Evolutionary conservation across 2,888 invertebrate genomes (phyloP).

Genomic region (Melanostoma mellinum): DNA sequence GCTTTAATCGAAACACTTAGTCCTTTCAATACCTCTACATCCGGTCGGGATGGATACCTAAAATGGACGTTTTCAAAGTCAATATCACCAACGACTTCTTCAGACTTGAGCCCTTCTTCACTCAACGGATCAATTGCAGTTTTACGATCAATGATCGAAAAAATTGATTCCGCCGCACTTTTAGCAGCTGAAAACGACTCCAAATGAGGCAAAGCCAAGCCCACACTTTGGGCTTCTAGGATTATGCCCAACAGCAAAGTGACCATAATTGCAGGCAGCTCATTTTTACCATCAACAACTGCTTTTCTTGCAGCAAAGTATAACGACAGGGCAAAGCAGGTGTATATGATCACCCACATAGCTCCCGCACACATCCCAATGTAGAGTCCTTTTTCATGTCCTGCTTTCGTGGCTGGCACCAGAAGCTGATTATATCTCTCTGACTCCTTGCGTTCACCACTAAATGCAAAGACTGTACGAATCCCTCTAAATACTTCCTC

Average conservation of each 20-base stretch:
- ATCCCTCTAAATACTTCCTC: conserved; percentile 90
- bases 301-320: conserved; percentile 91
- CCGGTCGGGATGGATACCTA: conserved; percentile 89
- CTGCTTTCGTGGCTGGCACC: conserved; percentile 85
- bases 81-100: conserved; percentile 85
- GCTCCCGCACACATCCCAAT: conserved; percentile 86
- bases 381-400: conserved; percentile 85
- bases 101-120: conserved; percentile 84
- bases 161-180: conserved; percentile 89
- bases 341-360: conserved; percentile 90
- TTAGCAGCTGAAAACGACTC: conserved; percentile 88
- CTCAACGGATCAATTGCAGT: conserved; percentile 88
- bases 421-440: conserved; percentile 84
- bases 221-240: conserved; percentile 90
- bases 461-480: conserved; percentile 90
- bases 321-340: conserved; percentile 88
- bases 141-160: conserved; percentile 87
- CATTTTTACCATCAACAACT: conserved; percentile 84
- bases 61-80: conserved; percentile 87
- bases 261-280: conserved; percentile 87
- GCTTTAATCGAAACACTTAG: conserved; percentile 84
- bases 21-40: conserved; percentile 88
- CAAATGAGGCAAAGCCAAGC: conserved; percentile 88
- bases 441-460: conserved; percentile 89
- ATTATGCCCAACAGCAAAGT: conserved; percentile 90